These are phyloP conservation scores for Hemitrygon akajei DNA, from an alignment of 2,797 vertebrate genomes.

Conservation along the genomic window DNA sequence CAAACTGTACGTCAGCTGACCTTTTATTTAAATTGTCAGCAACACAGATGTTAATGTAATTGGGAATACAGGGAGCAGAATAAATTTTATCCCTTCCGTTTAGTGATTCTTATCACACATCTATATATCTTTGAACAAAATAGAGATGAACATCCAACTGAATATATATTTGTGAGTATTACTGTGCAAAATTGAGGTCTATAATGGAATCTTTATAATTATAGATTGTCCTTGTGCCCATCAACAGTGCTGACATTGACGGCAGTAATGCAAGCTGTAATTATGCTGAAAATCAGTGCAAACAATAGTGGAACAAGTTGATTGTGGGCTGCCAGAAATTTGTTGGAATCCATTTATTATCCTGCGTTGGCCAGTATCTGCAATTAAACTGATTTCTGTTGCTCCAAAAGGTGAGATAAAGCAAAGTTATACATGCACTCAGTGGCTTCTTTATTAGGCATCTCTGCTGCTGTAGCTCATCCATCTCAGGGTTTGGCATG, in stretches of 20 bases:
- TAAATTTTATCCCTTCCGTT: slow-evolving; percentile 45
- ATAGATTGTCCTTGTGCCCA: slow-evolving; percentile 24
- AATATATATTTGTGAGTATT: slow-evolving; percentile 47
- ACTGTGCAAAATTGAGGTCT: slow-evolving; percentile 27
- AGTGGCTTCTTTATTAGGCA: no score
- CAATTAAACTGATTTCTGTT: slow-evolving; percentile 34
- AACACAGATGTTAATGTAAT: slow-evolving; percentile 37
- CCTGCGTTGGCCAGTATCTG: slow-evolving; percentile 11
- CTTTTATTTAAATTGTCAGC: slow-evolving; percentile 29
- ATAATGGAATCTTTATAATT: slow-evolving; percentile 28
- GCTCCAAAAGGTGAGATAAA: slow-evolving; percentile 9
- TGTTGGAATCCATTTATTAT: slow-evolving; percentile 29
- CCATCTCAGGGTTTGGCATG: no score
- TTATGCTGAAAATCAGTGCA: slow-evolving; percentile 1
- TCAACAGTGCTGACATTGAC: slow-evolving; percentile 8
- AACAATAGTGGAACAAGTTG: slow-evolving; percentile 36
- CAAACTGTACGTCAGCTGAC: slow-evolving; percentile 46
- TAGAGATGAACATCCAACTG: slow-evolving; percentile 47
- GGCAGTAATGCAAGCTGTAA: slow-evolving; percentile 37
- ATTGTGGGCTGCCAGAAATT: slow-evolving; percentile 35
- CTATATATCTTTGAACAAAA: slow-evolving; percentile 43
- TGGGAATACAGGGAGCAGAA: slow-evolving; percentile 25
- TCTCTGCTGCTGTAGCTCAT: no score
- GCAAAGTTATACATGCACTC: neutral
- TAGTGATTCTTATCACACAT: slow-evolving; percentile 45